Evolutionary conservation across 1,140 invertebrate genomes (phyloP).

Genomic region (Eupristina koningsbergeri): DNA sequence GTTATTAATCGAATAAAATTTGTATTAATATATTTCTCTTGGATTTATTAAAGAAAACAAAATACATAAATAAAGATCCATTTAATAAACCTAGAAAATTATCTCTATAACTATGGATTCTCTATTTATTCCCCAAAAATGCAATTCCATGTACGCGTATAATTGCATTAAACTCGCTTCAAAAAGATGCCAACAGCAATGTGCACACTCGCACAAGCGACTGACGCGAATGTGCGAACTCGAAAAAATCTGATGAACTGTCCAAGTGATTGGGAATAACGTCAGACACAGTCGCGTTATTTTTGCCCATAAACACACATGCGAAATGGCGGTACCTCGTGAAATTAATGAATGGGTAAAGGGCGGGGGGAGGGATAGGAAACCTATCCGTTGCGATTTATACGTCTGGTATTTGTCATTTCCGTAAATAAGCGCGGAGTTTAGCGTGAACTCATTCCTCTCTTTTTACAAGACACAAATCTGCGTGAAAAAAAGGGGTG

Average conservation of each 20-base stretch:
- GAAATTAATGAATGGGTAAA: background rate
- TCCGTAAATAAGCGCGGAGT: conserved; percentile 40
- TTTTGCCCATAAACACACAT: background rate
- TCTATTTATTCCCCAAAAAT: too few relatives aligned
- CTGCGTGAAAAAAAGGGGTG: background rate
- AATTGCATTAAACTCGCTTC: background rate
- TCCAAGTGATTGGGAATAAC: background rate
- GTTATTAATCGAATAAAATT: too few relatives aligned
- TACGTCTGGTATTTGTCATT: conserved; percentile 46
- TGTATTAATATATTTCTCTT: too few relatives aligned
- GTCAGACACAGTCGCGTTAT: background rate
- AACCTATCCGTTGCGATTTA: conserved; percentile 40
- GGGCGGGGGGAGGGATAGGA: background rate
- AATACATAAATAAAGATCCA: too few relatives aligned
- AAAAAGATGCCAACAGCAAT: background rate
- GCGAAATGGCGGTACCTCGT: too few relatives aligned
- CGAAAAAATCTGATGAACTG: background rate
- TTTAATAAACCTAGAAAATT: too few relatives aligned
- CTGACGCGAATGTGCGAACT: background rate
- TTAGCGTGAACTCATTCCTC: conserved; percentile 43
- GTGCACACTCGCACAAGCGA: background rate
- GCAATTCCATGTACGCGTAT: too few relatives aligned
- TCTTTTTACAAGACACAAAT: conserved; percentile 42
- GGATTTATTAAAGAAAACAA: too few relatives aligned
- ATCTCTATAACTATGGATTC: background rate